These are phyloP conservation scores for Delichon dasypus DNA, from an alignment of 2,797 vertebrate genomes.

Conservation along the genomic window DNA sequence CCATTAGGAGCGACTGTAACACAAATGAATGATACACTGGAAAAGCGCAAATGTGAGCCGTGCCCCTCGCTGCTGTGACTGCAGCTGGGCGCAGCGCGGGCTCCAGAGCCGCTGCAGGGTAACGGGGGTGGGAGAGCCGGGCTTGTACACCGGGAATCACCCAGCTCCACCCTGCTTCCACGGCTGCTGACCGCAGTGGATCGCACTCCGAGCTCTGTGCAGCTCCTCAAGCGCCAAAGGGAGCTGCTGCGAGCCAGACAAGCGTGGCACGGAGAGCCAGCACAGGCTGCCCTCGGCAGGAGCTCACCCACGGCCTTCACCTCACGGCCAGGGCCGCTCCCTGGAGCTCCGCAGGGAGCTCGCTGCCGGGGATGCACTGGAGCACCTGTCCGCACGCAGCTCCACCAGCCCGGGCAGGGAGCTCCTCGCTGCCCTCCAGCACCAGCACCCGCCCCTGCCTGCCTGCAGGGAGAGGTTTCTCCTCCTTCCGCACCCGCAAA, in stretches of 20 bases:
- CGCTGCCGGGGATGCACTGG: background rate
- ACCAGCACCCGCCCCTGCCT: accelerated
- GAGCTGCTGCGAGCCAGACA: background rate
- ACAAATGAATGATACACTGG: background rate
- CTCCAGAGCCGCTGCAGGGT: background rate
- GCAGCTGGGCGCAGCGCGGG: background rate
- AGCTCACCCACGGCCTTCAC: background rate
- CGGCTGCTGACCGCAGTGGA: background rate
- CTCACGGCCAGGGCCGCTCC: accelerated
- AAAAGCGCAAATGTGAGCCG: background rate
- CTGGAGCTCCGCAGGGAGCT: background rate
- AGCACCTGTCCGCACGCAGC: background rate
- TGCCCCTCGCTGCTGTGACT: background rate
- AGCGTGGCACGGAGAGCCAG: accelerated
- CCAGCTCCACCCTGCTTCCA: background rate
- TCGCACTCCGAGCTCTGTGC: background rate
- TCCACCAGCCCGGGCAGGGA: background rate
- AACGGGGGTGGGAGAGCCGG: background rate
- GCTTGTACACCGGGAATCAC: background rate
- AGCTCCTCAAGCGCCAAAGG: background rate
- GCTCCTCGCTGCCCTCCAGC: background rate
- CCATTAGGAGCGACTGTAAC: background rate
- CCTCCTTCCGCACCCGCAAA: accelerated
- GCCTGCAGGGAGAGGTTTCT: background rate
- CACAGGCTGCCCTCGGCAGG: background rate